Evolutionary conservation across 92 coral and sea anemone species (phyloP), one percentile per base, ranked within the genome.

Genomic region (Montipora capitata): DNA sequence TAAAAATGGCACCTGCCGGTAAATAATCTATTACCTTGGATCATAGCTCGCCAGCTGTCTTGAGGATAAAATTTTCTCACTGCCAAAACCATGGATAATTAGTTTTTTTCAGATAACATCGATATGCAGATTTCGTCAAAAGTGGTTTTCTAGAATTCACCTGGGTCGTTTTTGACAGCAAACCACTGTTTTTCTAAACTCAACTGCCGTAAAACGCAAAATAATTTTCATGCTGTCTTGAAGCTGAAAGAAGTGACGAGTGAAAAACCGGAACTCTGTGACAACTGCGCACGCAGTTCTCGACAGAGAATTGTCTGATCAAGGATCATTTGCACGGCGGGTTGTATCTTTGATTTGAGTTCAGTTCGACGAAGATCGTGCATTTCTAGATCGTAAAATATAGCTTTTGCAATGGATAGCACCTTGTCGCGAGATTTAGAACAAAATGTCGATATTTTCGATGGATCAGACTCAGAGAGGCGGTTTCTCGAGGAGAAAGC

Each of bases 401-500:
- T 56, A 61, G 13, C 20, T 18, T 68, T 17, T 4, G 72, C n/a
- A 45, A 83, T 83, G 87, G 87, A 83, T 14, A 59, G 79, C 62
- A 27, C 62, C 40, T 59, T 27, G 44, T 17, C 87, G 72, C 27
- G 18, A 64, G 57, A 20, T 39, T 59, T 77, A 9, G 79, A 72
- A 12, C 79, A 71, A 83, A 72, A 72, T 58, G 57, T 58, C 12
- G 40, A 64, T 9, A 40, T 51, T 44, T 58, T 40, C 61, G 92
- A 89, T 20, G 78, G 81, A 54, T 81, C 93, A 3, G 90, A 89
- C 8, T 59, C 63, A 49, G 96, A 91, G 72, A 81, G 93, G 63
- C 87, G 80, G 52, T 59, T 83, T 18, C 85, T 94, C 13, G 98
- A 93, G 54, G 99, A 97, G 68, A 96, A 96, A 81, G 98, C 99